Evolutionary conservation across 2,888 invertebrate species (phyloP).

Genomic region (Agrilus biguttatus): DNA sequence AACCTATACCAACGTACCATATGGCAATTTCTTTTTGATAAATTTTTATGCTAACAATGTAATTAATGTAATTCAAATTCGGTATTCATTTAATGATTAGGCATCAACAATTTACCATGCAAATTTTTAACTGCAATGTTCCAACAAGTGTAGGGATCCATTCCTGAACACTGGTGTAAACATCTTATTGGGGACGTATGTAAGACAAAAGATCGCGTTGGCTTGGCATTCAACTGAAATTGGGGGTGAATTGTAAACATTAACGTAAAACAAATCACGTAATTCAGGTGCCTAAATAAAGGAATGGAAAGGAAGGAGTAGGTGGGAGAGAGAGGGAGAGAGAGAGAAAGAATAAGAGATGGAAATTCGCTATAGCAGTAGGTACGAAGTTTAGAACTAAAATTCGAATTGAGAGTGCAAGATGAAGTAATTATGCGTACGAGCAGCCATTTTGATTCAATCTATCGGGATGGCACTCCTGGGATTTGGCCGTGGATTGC

Average conservation of each 20-base stretch:
- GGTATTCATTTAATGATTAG: no score
- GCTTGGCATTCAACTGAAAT: no score
- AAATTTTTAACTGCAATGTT: no score
- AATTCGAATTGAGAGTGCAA: conserved; percentile 22
- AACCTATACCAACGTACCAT: no score
- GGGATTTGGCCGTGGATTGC: conserved; percentile 32
- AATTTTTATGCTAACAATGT: no score
- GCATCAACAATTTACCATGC: no score
- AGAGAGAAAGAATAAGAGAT: conserved; percentile 6
- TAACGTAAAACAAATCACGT: conserved; percentile 21
- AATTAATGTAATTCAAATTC: no score
- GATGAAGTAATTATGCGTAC: conserved; percentile 30
- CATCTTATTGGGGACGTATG: no score
- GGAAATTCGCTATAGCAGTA: conserved; percentile 19
- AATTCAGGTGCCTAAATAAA: conserved; percentile 18
- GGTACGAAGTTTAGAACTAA: conserved; percentile 24
- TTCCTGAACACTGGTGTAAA: no score
- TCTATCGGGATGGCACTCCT: conserved; percentile 46
- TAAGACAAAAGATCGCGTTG: no score
- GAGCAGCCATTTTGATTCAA: conserved; percentile 38
- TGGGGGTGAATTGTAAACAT: conserved; percentile 10
- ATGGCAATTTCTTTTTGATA: no score
- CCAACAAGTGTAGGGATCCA: no score
- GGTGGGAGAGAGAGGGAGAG: conserved; percentile 1
- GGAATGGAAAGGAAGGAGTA: not conserved